Evolutionary conservation across 2,113 vertebrate genomes (phyloP).

Genomic region (Hypocryptadius cinnamomeus): DNA sequence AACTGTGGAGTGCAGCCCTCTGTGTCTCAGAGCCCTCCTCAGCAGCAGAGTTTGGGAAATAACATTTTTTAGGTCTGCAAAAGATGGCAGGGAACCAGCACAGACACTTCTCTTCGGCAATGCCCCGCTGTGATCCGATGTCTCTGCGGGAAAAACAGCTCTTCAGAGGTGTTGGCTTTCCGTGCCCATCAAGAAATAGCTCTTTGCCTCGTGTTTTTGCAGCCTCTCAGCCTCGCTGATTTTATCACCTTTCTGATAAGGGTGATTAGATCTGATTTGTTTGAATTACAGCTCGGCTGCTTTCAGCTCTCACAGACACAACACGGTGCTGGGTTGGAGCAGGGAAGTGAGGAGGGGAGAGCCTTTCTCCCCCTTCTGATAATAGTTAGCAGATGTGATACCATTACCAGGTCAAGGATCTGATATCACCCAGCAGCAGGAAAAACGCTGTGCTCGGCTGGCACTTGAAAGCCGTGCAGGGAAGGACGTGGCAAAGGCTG

Average conservation of each 20-base stretch:
- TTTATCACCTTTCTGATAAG: not conserved
- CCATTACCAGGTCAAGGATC: not conserved
- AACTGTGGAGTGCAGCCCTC: not conserved
- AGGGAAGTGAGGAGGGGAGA: not conserved
- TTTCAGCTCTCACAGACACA: slow-evolving; percentile 19
- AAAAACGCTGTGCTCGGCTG: not conserved
- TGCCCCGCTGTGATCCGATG: not conserved
- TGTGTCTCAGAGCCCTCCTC: not conserved
- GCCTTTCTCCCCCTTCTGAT: not conserved
- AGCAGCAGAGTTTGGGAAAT: not conserved
- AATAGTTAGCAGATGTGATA: slow-evolving; percentile 40
- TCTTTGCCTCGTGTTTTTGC: not conserved
- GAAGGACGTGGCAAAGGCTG: not conserved
- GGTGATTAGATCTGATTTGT: slow-evolving; percentile 39
- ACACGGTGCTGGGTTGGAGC: not conserved
- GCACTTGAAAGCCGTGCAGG: not conserved
- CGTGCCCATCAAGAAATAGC: not conserved
- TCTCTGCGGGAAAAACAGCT: not conserved
- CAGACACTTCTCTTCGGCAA: not conserved
- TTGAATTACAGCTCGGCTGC: slow-evolving; percentile 8
- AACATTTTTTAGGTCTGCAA: not conserved
- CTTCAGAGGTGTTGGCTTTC: not conserved
- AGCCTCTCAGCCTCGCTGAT: not conserved
- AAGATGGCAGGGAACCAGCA: not conserved
- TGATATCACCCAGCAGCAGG: not conserved